Conservation (phyloP, 2,888 invertebrate species). For the Cotesia congregata region DNA sequence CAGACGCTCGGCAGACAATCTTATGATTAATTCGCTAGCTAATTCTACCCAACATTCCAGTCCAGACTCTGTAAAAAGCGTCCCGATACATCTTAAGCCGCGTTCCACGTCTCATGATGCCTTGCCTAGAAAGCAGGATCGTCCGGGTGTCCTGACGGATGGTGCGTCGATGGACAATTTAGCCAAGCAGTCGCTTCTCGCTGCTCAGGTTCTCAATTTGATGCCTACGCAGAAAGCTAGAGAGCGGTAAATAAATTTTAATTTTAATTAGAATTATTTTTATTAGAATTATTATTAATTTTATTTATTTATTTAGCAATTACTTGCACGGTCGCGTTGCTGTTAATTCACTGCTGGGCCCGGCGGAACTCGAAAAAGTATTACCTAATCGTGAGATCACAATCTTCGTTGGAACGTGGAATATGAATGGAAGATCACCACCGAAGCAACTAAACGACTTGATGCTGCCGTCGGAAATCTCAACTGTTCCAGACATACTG, state of each 20-base stretch:
- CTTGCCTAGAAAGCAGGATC: slow-evolving; percentile 58
- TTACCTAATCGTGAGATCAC: slow-evolving; percentile 88
- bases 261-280: too few species aligned
- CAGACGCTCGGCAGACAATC: slow-evolving; percentile 67
- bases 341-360: slow-evolving; percentile 85
- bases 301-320: slow-evolving; percentile 73
- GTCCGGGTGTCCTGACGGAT: slow-evolving; percentile 55
- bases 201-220: slow-evolving; percentile 84
- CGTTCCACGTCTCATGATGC: slow-evolving; percentile 67
- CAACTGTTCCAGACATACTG: slow-evolving; percentile 91
- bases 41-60: slow-evolving; percentile 66
- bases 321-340: slow-evolving; percentile 85
- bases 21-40: slow-evolving; percentile 61
- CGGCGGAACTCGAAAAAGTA: slow-evolving; percentile 87
- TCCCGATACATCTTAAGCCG: slow-evolving; percentile 62
- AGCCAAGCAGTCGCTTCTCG: slow-evolving; percentile 81
- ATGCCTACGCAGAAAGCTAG: slow-evolving; percentile 87
- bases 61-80: slow-evolving; percentile 67
- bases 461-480: slow-evolving; percentile 86
- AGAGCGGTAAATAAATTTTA: slow-evolving; percentile 74
- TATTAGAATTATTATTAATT: slow-evolving; percentile 33
- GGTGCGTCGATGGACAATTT: slow-evolving; percentile 76
- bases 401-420: slow-evolving; percentile 95
- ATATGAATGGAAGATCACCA: slow-evolving; percentile 93
- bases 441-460: slow-evolving; percentile 91